These are phyloP conservation scores for Thrips palmi DNA, from an alignment of 1,140 invertebrate species.

Conservation along the genomic window DNA sequence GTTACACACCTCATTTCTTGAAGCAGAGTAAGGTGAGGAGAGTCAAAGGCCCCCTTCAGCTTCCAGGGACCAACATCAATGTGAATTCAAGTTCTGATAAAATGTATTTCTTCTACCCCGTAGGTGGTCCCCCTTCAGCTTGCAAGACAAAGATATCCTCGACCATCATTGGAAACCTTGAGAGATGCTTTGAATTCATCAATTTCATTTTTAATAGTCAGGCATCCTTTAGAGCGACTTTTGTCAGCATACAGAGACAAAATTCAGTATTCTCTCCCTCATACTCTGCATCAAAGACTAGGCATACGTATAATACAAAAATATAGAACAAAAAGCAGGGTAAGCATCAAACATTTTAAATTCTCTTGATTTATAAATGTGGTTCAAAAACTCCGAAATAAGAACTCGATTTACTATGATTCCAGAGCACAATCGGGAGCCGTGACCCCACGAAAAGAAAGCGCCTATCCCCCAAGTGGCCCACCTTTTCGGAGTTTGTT, in stretches of 20 bases:
- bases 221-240: conserved; percentile 76
- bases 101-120: neutral
- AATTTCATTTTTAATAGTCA: conserved; percentile 65
- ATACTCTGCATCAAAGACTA: conserved; percentile 61
- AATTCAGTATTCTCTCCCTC: conserved; percentile 58
- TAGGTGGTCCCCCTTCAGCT: conserved; percentile 54
- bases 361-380: conserved; percentile 8
- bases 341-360: neutral
- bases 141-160: conserved; percentile 56
- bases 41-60: neutral
- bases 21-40: conserved; percentile 4
- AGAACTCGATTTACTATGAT: too few relatives aligned
- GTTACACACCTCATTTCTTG: conserved; percentile 30
- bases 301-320: conserved; percentile 53
- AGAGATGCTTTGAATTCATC: conserved; percentile 39
- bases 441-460: too few relatives aligned
- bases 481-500: conserved; percentile 58
- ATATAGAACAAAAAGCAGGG: conserved; percentile 37
- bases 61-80: neutral
- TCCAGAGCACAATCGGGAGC: too few relatives aligned
- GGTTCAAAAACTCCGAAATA: conserved; percentile 10
- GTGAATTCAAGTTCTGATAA: neutral
- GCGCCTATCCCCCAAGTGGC: conserved; percentile 42
- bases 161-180: conserved; percentile 45
- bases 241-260: conserved; percentile 82